phyloP scores from a whole-genome alignment of 2,113 vertebrate species.

The Phodopus roborovskii region DNA sequence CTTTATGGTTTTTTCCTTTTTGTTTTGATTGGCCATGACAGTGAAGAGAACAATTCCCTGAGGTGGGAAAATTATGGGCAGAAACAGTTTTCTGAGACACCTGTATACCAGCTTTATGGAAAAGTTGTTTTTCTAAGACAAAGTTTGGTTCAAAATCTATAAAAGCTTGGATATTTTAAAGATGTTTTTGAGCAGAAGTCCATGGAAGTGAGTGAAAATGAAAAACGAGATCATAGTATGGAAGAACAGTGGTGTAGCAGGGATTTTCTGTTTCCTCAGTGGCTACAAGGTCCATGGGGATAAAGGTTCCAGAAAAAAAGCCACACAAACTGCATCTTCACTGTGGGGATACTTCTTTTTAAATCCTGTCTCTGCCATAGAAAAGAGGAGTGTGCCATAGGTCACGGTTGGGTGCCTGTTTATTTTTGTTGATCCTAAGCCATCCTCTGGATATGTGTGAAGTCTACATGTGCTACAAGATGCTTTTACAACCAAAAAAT shows the following conservation, averaged over 20 bases:
- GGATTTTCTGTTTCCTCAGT: slow-evolving; percentile 2
- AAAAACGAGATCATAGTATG: slow-evolving; percentile 2
- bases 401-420: neutral
- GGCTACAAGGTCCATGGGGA: neutral
- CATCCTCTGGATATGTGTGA: neutral
- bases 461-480: neutral
- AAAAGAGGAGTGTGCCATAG: neutral
- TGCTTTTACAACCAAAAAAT: neutral
- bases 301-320: neutral
- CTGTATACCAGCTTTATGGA: neutral
- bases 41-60: neutral
- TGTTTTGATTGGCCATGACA: neutral
- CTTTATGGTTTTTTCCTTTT: neutral
- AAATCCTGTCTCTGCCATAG: slow-evolving; percentile 9
- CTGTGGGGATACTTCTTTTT: neutral
- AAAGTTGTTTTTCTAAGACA: neutral
- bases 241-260: neutral
- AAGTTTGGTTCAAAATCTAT: slow-evolving; percentile 58
- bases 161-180: slow-evolving; percentile 33
- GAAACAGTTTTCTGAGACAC: neutral
- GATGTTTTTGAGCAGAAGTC: neutral
- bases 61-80: neutral
- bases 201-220: neutral
- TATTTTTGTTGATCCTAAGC: neutral
- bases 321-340: neutral